Evolutionary conservation across 1,140 invertebrate species (phyloP), one percentile per base, ranked within the genome.

Genomic region (Helicoverpa zea): DNA sequence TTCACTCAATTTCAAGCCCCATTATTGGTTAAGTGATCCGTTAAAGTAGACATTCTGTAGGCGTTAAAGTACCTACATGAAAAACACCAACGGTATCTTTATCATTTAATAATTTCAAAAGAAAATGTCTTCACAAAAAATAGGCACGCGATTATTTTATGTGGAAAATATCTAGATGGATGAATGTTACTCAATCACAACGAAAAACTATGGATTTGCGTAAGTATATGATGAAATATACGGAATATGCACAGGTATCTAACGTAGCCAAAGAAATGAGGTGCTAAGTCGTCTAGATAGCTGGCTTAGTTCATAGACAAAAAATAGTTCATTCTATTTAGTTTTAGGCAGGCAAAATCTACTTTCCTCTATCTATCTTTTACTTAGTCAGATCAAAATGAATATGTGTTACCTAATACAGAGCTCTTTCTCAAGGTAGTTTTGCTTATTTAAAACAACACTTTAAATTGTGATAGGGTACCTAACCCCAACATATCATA

Each of bases 21-120:
- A 61, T 75, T 75, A 75, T 63, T 29, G 18, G 23, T 43, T 61
- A 29, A 75, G 56, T 75, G 73, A 75, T 61, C 58, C 73, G 73
- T 61, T 63, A 59, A 61, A 51, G 47, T 61, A 49, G 16, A 61
- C 16, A 61, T 61, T 61, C 4, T n/a, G 30, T 1, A 59, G 35
- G 29, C 72, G 54, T 56, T 18, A 18, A 4, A 23, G 23, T 23
- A 23, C 23, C 23, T 43, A 23, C 73, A 47, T 47, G 14, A 61
- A 75, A 49, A 63, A 49, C 43, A 3, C 49, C 18, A 51, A 75
- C 51, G 16, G 12, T 49, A 9, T 43, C 35, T 43, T 43, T 5
- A 43, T 43, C 35, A 9, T 43, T 3, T 5, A 9, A 9, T 9
- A 43, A 43, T 0, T 43, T 43, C 9, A 10, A 10, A 16, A 58